Evolutionary conservation across 2,888 invertebrate species (phyloP), one percentile per base, ranked within the genome.

Genomic region (Drosophila mimica): DNA sequence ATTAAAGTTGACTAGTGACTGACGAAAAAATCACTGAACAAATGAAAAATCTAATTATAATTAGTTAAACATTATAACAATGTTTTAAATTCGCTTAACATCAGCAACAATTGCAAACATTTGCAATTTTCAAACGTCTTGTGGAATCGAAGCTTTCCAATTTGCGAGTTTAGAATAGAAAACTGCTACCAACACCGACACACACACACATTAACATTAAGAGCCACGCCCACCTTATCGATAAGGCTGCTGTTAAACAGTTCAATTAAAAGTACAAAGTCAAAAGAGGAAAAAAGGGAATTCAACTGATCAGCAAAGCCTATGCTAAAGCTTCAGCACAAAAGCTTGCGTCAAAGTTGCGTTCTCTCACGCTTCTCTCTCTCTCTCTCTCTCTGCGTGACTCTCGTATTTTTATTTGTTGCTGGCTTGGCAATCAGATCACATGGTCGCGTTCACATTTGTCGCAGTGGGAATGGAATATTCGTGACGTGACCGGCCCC

Each of bases 371-470:
- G 25, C 25, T 25, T 1, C 53, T 52, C 57, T 9, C 9, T 15
- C 51, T 31, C 43, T 15, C 53, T 56, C 30, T 20, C 30, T 31
- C 11, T 48, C 4, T 15, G n/a, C n/a, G n/a, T 30, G 28, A 4
- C 11, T 38, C n/a, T 48, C 30, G 11, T 43, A 30, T 36, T 20
- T 58, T 31, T 59, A 25, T 51, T 33, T 34, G 20, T n/a, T 57
- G 53, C 57, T n/a, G 40, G 49, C 59, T 30, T 52, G 52, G 57
- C 70, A 82, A 87, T 79, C 80, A 62, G 76, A 89, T 84, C 83
- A 84, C 83, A 84, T 84, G 89, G 76, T 86, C 71, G 59, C 64
- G 61, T 60, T 70, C 77, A 61, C 81, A 79, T 46, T 68, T 54
- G 81, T 64, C 53, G 63, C 70, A 77, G 66, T 88, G 81, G 11